A percentile compares a stretch with the other conserved stretches of the same genome.
Conservation (phyloP, 1,140 invertebrate species). For the Trachymyrmex septentrionalis region DNA sequence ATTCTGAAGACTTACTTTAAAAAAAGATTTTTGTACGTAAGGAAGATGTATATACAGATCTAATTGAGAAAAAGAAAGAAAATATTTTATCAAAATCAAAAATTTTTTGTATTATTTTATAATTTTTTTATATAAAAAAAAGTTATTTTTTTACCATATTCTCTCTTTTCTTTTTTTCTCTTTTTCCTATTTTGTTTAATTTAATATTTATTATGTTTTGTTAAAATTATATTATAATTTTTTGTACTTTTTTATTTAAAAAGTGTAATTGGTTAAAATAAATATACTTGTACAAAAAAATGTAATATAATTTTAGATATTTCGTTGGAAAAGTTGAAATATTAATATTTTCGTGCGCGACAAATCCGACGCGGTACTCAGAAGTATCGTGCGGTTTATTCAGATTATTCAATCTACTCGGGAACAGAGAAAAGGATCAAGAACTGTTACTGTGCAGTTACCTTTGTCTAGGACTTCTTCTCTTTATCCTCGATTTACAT, state of each 20-base stretch:
- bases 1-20: conserved; percentile 13
- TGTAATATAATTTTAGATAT: conserved; percentile 20
- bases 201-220: not conserved
- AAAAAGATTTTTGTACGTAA: not conserved
- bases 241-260: not conserved
- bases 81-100: not conserved
- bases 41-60: not conserved
- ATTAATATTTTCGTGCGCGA: conserved; percentile 39
- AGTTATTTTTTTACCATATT: not conserved
- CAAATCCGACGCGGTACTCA: conserved; percentile 23
- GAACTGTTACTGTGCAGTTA: not conserved
- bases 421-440: conserved; percentile 25
- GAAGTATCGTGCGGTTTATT: conserved; percentile 39
- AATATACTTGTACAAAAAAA: conserved; percentile 23
- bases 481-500: conserved; percentile 49
- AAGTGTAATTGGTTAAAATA: not conserved
- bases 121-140: conserved; percentile 4
- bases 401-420: conserved; percentile 57
- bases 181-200: not conserved
- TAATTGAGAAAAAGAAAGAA: not conserved
- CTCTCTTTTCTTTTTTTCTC: not conserved
- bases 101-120: not conserved
- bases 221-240: conserved; percentile 9
- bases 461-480: conserved; percentile 33
- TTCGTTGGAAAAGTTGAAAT: conserved; percentile 8